Evolutionary conservation across 2,888 invertebrate species (phyloP).

Genomic region (Andrena hattorfiana): DNA sequence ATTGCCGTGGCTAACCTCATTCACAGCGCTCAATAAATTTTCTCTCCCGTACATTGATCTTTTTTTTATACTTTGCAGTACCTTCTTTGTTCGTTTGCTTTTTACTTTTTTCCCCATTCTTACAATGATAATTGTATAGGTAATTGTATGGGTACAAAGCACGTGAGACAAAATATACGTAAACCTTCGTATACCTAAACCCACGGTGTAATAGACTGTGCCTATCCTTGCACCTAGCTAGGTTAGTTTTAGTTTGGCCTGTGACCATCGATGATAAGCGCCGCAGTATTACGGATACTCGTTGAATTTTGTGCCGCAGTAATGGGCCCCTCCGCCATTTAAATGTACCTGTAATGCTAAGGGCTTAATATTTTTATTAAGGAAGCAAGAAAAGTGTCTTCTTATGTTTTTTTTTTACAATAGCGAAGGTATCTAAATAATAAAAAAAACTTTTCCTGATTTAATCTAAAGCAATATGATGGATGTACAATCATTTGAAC

Average conservation of each 20-base stretch:
- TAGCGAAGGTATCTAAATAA: background rate
- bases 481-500: background rate
- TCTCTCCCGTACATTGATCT: background rate
- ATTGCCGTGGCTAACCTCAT: background rate
- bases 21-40: background rate
- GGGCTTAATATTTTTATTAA: background rate
- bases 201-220: too few species aligned
- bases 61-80: background rate
- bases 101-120: background rate
- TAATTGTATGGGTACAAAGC: background rate
- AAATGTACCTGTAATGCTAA: background rate
- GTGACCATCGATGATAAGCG: background rate
- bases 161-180: background rate
- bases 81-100: background rate
- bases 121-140: background rate
- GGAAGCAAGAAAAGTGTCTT: background rate
- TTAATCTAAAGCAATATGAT: conserved; percentile 1
- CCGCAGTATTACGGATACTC: conserved; percentile 3
- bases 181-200: too few species aligned
- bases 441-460: background rate
- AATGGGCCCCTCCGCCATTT: conserved; percentile 3
- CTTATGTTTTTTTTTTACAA: background rate
- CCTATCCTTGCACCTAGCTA: too few species aligned
- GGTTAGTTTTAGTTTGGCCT: background rate
- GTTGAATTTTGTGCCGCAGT: background rate